These are phyloP conservation scores for Rostratula benghalensis DNA, from an alignment of 2,113 vertebrate genomes.

Conservation along the genomic window DNA sequence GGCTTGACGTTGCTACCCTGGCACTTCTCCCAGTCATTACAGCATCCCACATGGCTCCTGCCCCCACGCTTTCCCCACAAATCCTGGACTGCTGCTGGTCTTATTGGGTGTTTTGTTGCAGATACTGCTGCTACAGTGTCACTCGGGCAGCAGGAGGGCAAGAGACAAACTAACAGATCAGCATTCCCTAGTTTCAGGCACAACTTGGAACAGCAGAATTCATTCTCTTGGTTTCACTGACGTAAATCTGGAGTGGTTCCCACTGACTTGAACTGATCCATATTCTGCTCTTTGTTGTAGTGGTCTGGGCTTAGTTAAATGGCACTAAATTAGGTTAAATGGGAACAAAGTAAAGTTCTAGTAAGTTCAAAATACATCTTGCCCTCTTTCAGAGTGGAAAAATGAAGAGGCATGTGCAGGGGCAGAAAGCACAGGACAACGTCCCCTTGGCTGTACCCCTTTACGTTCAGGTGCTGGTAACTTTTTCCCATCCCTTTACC, in stretches of 20 bases:
- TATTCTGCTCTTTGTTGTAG: not conserved
- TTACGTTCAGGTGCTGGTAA: fast-evolving
- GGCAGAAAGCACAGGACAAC: not conserved
- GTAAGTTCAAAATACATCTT: not conserved
- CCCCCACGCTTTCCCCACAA: not conserved
- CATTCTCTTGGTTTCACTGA: not conserved
- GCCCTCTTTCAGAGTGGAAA: not conserved
- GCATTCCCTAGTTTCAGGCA: not conserved
- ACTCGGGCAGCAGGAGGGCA: not conserved
- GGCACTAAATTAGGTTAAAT: not conserved
- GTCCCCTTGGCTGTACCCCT: not conserved
- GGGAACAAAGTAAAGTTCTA: not conserved
- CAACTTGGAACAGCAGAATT: not conserved
- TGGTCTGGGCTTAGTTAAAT: not conserved
- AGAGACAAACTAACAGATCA: not conserved
- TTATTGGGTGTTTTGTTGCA: not conserved
- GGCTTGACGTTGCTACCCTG: conserved; percentile 13
- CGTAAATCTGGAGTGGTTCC: not conserved
- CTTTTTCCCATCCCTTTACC: conserved; percentile 73
- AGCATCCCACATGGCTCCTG: conserved; percentile 13
- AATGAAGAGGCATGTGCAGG: not conserved
- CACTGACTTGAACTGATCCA: not conserved
- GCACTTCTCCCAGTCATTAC: conserved; percentile 54
- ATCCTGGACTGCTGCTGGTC: not conserved
- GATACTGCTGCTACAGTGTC: not conserved